phyloP scores from a whole-genome alignment of 2,113 vertebrate species.

The Leucopsar rothschildi region DNA sequence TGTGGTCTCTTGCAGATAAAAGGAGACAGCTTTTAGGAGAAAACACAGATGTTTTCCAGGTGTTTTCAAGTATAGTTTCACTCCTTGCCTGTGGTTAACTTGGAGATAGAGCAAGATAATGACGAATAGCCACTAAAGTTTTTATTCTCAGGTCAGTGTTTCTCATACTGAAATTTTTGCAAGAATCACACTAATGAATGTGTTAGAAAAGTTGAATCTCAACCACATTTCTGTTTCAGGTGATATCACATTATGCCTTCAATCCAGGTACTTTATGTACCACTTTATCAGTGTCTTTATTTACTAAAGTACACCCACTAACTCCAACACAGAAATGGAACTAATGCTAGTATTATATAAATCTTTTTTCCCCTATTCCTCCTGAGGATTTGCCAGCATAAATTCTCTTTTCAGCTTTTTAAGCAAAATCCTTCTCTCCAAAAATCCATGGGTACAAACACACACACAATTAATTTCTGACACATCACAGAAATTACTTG shows the following conservation, averaged over 20 bases:
- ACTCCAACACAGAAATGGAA: background rate
- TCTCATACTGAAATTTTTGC: background rate
- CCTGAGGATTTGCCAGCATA: fast-evolving
- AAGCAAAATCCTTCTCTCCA: background rate
- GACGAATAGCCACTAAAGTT: background rate
- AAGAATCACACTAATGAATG: background rate
- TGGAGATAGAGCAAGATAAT: background rate
- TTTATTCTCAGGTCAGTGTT: background rate
- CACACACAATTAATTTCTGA: background rate
- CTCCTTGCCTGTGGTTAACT: background rate
- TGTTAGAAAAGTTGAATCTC: background rate
- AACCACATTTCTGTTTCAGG: background rate
- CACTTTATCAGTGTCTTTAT: background rate
- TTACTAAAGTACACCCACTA: background rate
- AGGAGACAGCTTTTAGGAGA: background rate
- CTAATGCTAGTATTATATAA: background rate
- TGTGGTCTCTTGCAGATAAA: background rate
- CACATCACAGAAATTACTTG: background rate
- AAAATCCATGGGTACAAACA: background rate
- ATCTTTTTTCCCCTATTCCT: fast-evolving
- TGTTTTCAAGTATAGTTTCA: background rate
- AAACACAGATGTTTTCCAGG: background rate
- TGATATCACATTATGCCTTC: background rate
- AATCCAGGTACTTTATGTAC: background rate
- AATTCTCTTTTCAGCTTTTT: background rate